phyloP scores from a whole-genome alignment of 1,140 invertebrate genomes.

The Myzus persicae region DNA sequence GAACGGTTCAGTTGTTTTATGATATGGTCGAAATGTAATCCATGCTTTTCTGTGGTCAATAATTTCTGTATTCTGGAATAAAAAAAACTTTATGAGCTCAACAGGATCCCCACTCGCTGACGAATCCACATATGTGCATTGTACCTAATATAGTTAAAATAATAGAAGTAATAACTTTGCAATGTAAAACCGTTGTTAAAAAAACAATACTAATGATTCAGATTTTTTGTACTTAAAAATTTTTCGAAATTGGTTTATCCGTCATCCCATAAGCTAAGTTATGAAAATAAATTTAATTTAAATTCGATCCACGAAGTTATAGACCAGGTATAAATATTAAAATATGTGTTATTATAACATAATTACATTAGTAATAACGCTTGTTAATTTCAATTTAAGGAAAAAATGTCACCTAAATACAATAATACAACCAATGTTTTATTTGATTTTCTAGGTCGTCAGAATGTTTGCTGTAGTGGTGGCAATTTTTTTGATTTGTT shows the following conservation, averaged over 20 bases:
- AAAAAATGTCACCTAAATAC: neutral
- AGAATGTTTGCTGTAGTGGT: conserved; percentile 87
- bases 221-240: neutral
- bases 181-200: neutral
- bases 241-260: too few species aligned
- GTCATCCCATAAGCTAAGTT: neutral
- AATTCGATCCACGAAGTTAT: neutral
- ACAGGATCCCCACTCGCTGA: neutral
- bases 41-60: neutral
- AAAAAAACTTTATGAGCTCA: conserved; percentile 8
- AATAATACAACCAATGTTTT: neutral
- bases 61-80: neutral
- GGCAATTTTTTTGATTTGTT: conserved; percentile 84
- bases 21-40: neutral
- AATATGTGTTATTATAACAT: neutral
- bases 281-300: too few species aligned
- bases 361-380: neutral
- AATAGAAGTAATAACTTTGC: neutral
- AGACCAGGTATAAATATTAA: neutral
- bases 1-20: conserved; percentile 13
- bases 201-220: neutral
- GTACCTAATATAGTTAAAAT: neutral
- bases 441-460: conserved; percentile 73
- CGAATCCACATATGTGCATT: neutral
- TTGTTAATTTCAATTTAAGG: neutral